Base-by-base conservation (phyloP, 2,888 invertebrate species). In the Aspidiotus destructor region DNA sequence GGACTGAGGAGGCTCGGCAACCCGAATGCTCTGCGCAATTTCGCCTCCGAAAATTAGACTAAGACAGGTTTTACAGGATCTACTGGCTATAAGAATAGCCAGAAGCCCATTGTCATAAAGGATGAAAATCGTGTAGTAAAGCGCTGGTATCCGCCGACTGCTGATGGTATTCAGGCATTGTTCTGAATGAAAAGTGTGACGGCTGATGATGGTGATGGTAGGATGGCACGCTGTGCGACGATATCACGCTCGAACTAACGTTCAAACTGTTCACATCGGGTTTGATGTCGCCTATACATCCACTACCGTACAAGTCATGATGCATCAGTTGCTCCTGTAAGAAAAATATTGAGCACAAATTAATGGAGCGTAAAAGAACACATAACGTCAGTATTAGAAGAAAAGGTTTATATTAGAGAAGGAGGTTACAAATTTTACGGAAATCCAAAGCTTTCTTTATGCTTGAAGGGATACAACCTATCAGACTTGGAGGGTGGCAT, bases 101-200 rank as follows among this genome's bases (percentile, higher is more conserved):
- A 73, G 75, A 73, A 71, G 74, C 75, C 75, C 75, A 76, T 74
- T 75, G 75, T 76, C 76, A 76, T 75, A 76, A 76, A 69, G 73
- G 73, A 72, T 75, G 75, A 67, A 76, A 75, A 71, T 76, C 75
- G 70, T 76, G 75, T 61, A 76, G 74, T 17, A 76, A 73, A 41
- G 74, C 71, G 11, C 71, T 69, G 52, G 70, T 70, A 44, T 69
- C 67, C 9, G 65, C 55, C 41, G 65, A 44, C 42, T 65, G 65
- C 42, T 65, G 65, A 65, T 65, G 65, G 65, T 65, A 65, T 44
- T 65, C 65, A 57, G 65, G 65, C 65, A 65, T 65, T 10, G 65
- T 65, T 41, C 58, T 55, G 42, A 65, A 65, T 57, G 65, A 57
- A 16, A 65, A 65, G 44, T 65, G 65, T 17, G 65, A 57, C 67